A percentile compares a stretch with the other conserved stretches of the same genome.
phyloP scores from a whole-genome alignment of 2,888 invertebrate species.

The Coelogynopora nodosa region DNA sequence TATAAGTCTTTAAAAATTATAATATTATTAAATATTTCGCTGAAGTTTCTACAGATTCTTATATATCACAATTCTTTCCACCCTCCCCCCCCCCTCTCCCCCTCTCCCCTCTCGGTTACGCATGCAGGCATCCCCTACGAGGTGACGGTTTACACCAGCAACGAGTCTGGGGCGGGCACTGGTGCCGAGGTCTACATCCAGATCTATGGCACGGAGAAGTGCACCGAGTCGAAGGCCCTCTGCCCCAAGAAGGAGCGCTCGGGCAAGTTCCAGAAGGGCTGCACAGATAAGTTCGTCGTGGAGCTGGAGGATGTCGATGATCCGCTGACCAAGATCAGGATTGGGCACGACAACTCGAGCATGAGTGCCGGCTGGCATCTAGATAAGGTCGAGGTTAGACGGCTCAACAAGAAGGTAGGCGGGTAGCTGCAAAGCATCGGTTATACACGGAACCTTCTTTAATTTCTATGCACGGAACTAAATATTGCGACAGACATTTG shows the following conservation, averaged over 20 bases:
- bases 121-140: slow-evolving; percentile 61
- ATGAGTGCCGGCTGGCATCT: slow-evolving; percentile 60
- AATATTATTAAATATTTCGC: too few relatives aligned
- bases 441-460: too few relatives aligned
- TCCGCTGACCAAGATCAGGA: slow-evolving; percentile 57
- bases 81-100: too few relatives aligned
- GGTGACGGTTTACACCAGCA: slow-evolving; percentile 57
- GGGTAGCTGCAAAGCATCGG: too few relatives aligned
- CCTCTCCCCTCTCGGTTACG: too few relatives aligned
- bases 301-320: slow-evolving; percentile 58
- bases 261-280: slow-evolving; percentile 54
- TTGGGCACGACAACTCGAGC: slow-evolving; percentile 60
- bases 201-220: slow-evolving; percentile 57
- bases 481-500: too few relatives aligned
- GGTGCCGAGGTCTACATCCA: slow-evolving; percentile 61
- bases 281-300: slow-evolving; percentile 59
- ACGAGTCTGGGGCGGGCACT: slow-evolving; percentile 57
- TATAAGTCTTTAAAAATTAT: too few relatives aligned
- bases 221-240: slow-evolving; percentile 56
- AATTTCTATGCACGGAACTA: too few relatives aligned
- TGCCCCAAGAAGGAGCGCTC: slow-evolving; percentile 57
- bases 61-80: too few relatives aligned
- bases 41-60: too few relatives aligned
- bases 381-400: slow-evolving; percentile 57
- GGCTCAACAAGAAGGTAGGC: slow-evolving; percentile 51